These are phyloP conservation scores for Oasisia sp. DNA, from an alignment of 2,888 invertebrate species.

Conservation along the genomic window DNA sequence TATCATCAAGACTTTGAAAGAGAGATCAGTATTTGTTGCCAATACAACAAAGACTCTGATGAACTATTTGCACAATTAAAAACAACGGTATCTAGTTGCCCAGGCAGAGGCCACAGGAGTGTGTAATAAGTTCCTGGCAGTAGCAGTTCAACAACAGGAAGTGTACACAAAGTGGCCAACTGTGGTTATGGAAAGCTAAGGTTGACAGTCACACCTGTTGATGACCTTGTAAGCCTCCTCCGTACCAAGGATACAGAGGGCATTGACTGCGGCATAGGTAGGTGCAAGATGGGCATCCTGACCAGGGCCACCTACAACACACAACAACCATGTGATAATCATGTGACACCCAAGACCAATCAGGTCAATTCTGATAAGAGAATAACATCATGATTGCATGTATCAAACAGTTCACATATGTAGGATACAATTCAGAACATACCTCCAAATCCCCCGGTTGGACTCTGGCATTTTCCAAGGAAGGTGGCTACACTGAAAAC, in stretches of 20 bases:
- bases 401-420: too few species aligned
- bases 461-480: slow-evolving; percentile 76
- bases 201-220: slow-evolving; percentile 72
- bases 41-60: too few species aligned
- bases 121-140: neutral
- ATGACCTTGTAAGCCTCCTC: slow-evolving; percentile 87
- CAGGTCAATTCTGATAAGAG: too few species aligned
- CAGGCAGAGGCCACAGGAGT: neutral
- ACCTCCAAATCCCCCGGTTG: slow-evolving; percentile 81
- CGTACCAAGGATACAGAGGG: slow-evolving; percentile 87
- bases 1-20: too few species aligned
- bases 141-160: neutral
- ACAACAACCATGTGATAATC: neutral
- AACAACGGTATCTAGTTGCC: neutral
- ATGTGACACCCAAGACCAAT: neutral
- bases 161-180: neutral
- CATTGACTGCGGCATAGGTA: slow-evolving; percentile 96
- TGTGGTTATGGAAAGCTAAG: neutral
- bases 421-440: neutral
- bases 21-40: too few species aligned
- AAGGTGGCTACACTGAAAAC: slow-evolving; percentile 58
- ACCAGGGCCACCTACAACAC: slow-evolving; percentile 85
- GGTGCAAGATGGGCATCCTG: slow-evolving; percentile 94
- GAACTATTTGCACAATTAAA: neutral
- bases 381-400: too few species aligned